A percentile compares a stretch with the other conserved stretches of the same genome.
Conservation (phyloP, 2,888 invertebrate genomes). For the Ellobium chinense region DNA sequence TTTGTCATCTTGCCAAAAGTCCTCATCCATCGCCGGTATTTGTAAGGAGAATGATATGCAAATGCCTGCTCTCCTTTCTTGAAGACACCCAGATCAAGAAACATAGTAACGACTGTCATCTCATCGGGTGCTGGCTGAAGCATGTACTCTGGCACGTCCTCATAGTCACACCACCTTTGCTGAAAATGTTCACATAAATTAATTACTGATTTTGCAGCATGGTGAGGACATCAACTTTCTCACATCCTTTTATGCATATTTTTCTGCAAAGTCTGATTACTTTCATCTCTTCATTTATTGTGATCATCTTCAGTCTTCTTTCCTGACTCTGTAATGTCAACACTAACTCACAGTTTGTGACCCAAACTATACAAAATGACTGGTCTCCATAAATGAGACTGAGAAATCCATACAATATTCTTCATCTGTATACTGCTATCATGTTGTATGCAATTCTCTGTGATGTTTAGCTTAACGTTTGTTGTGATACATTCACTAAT, state of each 20-base stretch:
- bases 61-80: slow-evolving; percentile 50
- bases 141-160: slow-evolving; percentile 49
- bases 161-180: slow-evolving; percentile 53
- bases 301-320: neutral
- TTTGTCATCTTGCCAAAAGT: slow-evolving; percentile 50
- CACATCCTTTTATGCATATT: neutral
- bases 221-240: neutral
- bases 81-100: slow-evolving; percentile 52
- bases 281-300: neutral
- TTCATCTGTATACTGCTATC: no score
- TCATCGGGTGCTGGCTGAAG: slow-evolving; percentile 52
- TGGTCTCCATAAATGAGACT: no score
- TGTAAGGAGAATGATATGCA: slow-evolving; percentile 49
- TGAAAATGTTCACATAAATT: slow-evolving; percentile 14
- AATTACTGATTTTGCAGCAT: neutral
- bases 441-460: no score
- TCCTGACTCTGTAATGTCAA: no score
- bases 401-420: no score
- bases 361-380: no score
- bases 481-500: no score
- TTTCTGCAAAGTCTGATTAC: neutral
- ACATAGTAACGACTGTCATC: slow-evolving; percentile 56
- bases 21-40: slow-evolving; percentile 52
- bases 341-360: no score
- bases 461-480: no score